Percentiles rank a stretch among this genome's conserved stretches.
These are phyloP conservation scores for Hyperoplus lanceolatus DNA, from an alignment of 2,797 vertebrate genomes.

Conservation along the genomic window DNA sequence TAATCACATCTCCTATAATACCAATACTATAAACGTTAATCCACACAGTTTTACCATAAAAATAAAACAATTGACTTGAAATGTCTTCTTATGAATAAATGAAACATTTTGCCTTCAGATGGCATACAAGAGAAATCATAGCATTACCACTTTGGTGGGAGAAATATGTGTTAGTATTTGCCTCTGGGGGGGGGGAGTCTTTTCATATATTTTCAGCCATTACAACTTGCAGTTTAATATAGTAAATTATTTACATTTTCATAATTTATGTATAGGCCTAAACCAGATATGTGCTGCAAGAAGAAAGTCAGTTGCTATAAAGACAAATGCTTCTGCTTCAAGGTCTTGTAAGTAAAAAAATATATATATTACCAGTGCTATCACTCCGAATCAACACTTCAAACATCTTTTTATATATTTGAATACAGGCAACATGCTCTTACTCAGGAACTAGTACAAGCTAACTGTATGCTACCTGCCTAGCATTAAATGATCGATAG, in stretches of 20 bases:
- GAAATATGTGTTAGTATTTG: slow-evolving; percentile 2
- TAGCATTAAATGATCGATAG: neutral
- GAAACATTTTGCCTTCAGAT: neutral
- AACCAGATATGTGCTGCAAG: neutral
- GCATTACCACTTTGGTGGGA: neutral
- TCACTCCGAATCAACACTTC: neutral
- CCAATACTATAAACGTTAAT: neutral
- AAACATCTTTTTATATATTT: neutral
- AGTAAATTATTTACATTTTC: slow-evolving; percentile 34
- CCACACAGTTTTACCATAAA: slow-evolving; percentile 2
- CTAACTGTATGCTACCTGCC: neutral
- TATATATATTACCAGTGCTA: neutral
- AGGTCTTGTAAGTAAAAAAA: neutral
- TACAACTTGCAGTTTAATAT: slow-evolving; percentile 21
- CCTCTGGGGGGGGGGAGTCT: slow-evolving; percentile 19
- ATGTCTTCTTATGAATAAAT: slow-evolving; percentile 18
- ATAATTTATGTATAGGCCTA: slow-evolving; percentile 21
- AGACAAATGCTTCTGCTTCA: neutral
- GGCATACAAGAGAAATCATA: neutral
- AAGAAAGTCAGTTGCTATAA: neutral
- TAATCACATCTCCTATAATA: slow-evolving; percentile 13
- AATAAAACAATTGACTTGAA: neutral
- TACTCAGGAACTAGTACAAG: neutral
- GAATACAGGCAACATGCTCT: neutral
- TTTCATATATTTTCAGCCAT: slow-evolving; percentile 20